phyloP scores from a whole-genome alignment of 2,113 vertebrate genomes.

The Anthoscopus minutus region DNA sequence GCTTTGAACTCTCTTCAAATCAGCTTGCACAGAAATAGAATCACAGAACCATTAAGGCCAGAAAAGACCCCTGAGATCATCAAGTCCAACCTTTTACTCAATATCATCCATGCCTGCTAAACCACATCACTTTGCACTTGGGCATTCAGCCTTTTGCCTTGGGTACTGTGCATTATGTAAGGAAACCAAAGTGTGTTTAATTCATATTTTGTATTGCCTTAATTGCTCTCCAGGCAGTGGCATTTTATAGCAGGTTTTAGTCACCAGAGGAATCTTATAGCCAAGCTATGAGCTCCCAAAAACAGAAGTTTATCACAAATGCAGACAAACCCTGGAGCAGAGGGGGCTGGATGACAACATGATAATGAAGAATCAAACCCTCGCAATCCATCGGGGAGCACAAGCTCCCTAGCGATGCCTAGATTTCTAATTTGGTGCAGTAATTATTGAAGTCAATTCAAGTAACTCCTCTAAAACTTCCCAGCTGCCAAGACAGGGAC shows the following conservation, averaged over 20 bases:
- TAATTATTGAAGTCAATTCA: constrained; percentile 37
- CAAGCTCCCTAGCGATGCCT: not conserved
- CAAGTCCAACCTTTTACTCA: not conserved
- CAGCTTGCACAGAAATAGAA: not conserved
- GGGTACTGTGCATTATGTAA: not conserved
- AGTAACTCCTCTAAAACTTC: constrained; percentile 22
- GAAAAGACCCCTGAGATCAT: not conserved
- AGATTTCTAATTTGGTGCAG: constrained; percentile 32
- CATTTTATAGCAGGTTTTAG: not conserved
- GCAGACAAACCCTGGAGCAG: not conserved
- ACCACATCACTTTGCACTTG: not conserved
- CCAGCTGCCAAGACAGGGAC: constrained; percentile 14
- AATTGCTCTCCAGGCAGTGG: constrained; percentile 12
- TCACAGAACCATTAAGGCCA: not conserved
- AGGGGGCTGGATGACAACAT: constrained; percentile 32
- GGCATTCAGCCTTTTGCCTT: not conserved
- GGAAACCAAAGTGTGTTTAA: not conserved
- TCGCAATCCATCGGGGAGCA: not conserved
- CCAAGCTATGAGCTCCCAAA: not conserved
- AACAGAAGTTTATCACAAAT: constrained; percentile 10
- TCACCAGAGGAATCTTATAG: constrained; percentile 19
- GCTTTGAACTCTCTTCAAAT: not conserved
- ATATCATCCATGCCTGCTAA: not conserved
- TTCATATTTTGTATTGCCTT: not conserved
- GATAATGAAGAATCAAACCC: constrained; percentile 50